Evolutionary conservation across 2,797 vertebrate genomes (phyloP), one percentile per base, ranked within the genome.

Genomic region (Selene dorsalis): DNA sequence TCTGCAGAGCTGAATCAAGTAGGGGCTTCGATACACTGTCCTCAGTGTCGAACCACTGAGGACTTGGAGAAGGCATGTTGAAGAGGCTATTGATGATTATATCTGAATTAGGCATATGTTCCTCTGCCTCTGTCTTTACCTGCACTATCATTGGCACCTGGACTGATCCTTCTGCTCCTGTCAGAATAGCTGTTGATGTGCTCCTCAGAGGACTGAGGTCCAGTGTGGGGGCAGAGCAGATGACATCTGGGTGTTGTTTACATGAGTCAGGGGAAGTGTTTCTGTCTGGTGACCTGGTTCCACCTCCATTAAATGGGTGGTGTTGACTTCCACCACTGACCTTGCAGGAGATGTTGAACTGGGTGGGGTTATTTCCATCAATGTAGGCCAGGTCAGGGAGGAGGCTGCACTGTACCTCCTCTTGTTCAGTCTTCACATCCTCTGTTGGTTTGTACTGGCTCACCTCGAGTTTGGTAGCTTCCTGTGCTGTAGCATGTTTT

Each of bases 291-390:
- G 95, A 94, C 58, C 82, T 83, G 28, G 86, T 73, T 26, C 85
- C 80, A 0, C 86, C 77, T 16, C 92, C 70, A 0, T 81, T 63
- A 9, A 87, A 80, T 0, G 70, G 83, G 16, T 94, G 93, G 0
- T 30, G 30, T 30, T 30, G 30, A 30, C 30, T 30, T 30, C 94
- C 88, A 0, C 97, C 96, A 0, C 94, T 95, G 1, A 96, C 96
- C 0, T 97, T 96, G 16, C 97, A 95, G n/a, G 97, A 98, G 85
- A 98, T 97, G 32, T 97, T 98, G 91, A 97, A 98, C 85, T 97
- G 96, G 69, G 96, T 96, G 60, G 98, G 97, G 87, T 99, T 97
- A 90, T 98, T 97, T 62, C 97, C 98, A 0, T 99, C 97, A 82
- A 96, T 98, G 69, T 96, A 95, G 69, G 99, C 96, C 89, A 99